A percentile compares a stretch with the other conserved stretches of the same genome.
Evolutionary conservation across 1,140 invertebrate species (phyloP).

Genomic region (Tribolium madens): DNA sequence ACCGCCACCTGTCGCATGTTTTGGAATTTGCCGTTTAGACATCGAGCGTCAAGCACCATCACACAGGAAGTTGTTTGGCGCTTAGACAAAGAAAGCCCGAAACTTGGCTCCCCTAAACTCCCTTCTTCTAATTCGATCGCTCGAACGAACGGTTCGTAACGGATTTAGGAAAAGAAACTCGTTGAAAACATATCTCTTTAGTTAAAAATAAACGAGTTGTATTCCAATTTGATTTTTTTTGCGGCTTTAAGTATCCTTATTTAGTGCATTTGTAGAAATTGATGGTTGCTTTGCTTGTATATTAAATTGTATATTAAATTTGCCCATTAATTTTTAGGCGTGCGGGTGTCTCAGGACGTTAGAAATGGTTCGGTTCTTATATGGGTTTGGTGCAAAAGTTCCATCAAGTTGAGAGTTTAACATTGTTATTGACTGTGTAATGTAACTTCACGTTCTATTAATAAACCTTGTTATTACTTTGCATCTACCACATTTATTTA

Average conservation of each 20-base stretch:
- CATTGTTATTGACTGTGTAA: constrained; percentile 32
- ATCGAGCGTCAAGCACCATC: constrained; percentile 20
- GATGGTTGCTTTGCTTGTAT: background rate
- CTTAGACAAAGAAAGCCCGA: constrained; percentile 28
- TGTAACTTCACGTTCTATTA: constrained; percentile 34
- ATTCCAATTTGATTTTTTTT: background rate
- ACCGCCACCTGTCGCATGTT: constrained; percentile 26
- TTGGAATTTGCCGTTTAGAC: constrained; percentile 17
- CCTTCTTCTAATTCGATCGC: constrained; percentile 31
- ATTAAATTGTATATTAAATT: constrained; percentile 6
- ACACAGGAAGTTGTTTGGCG: constrained; percentile 24
- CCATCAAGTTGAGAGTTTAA: constrained; percentile 10
- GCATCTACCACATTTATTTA: constrained; percentile 26
- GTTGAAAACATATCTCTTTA: background rate
- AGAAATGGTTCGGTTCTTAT: constrained; percentile 9
- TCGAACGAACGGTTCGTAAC: constrained; percentile 28
- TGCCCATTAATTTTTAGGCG: constrained; percentile 2
- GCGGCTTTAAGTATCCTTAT: background rate
- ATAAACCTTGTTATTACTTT: constrained; percentile 34
- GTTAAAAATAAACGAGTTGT: background rate
- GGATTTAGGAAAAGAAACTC: constrained; percentile 17
- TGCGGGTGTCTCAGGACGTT: constrained; percentile 20
- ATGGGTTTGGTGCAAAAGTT: constrained; percentile 32
- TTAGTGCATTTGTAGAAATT: background rate
- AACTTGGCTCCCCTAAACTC: constrained; percentile 1